Evolutionary conservation across 1,140 invertebrate species (phyloP).

Genomic region (Hycleus phaleratus): DNA sequence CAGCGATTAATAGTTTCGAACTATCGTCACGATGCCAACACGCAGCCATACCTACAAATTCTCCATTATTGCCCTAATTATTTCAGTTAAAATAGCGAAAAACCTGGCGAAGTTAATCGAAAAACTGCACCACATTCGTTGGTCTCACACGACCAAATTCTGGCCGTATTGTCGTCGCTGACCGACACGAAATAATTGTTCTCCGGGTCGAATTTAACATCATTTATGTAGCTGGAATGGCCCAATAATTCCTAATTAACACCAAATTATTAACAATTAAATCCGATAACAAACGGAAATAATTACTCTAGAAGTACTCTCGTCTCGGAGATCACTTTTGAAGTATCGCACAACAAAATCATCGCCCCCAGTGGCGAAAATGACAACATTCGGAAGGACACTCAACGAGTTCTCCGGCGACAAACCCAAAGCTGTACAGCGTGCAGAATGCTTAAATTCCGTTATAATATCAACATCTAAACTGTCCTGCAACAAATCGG

Average conservation of each 20-base stretch:
- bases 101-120: constrained; percentile 55
- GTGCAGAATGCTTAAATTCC: constrained; percentile 46
- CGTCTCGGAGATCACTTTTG: constrained; percentile 48
- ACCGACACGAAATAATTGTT: constrained; percentile 63
- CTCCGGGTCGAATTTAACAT: constrained; percentile 58
- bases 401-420: constrained; percentile 56
- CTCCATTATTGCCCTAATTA: too few relatives aligned
- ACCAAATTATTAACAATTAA: not conserved
- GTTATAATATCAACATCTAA: constrained; percentile 27
- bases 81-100: too few relatives aligned
- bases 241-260: constrained; percentile 50
- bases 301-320: constrained; percentile 43
- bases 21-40: constrained; percentile 63
- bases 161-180: constrained; percentile 68
- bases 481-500: constrained; percentile 26
- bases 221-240: constrained; percentile 65
- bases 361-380: constrained; percentile 49
- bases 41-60: constrained; percentile 46
- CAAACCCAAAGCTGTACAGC: constrained; percentile 49
- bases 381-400: constrained; percentile 50
- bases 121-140: constrained; percentile 50
- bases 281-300: not conserved
- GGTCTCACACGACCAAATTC: constrained; percentile 56
- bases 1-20: constrained; percentile 66
- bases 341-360: constrained; percentile 51